Evolutionary conservation across 2,888 invertebrate species (phyloP).

Genomic region (Tipula confusa): DNA sequence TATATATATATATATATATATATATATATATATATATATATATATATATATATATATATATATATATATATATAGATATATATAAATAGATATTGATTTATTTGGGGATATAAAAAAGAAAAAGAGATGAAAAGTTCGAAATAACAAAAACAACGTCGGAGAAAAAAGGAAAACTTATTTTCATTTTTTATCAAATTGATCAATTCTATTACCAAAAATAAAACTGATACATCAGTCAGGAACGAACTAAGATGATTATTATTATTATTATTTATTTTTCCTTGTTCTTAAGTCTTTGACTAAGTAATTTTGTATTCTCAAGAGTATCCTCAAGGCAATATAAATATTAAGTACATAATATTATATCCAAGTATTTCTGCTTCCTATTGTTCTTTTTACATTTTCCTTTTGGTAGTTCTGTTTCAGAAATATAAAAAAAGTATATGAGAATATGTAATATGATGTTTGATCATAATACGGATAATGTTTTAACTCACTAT

Average conservation of each 20-base stretch:
- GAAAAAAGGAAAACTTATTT: not conserved
- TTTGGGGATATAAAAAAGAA: not conserved
- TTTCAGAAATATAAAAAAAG: not conserved
- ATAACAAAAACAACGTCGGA: not conserved
- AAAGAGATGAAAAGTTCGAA: not conserved
- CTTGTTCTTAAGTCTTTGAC: not conserved
- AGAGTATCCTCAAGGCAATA: constrained; percentile 12
- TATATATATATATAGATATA: not conserved
- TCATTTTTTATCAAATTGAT: constrained; percentile 25
- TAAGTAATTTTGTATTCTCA: not conserved
- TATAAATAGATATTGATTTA: not conserved
- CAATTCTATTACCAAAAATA: constrained; percentile 1
- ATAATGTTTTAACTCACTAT: not conserved
- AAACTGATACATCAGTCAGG: not conserved
- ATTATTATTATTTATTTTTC: not conserved
- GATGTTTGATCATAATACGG: constrained; percentile 9
- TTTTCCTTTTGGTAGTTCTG: not conserved
- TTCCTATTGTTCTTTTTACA: not conserved
- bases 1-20: too few relatives aligned
- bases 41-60: not conserved
- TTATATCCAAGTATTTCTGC: not conserved
- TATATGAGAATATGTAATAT: not conserved
- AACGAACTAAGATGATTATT: not conserved
- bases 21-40: not conserved
- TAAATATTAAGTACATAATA: constrained; percentile 8